phyloP scores from a whole-genome alignment of 1,140 invertebrate genomes.

The Aphidius gifuensis region DNA sequence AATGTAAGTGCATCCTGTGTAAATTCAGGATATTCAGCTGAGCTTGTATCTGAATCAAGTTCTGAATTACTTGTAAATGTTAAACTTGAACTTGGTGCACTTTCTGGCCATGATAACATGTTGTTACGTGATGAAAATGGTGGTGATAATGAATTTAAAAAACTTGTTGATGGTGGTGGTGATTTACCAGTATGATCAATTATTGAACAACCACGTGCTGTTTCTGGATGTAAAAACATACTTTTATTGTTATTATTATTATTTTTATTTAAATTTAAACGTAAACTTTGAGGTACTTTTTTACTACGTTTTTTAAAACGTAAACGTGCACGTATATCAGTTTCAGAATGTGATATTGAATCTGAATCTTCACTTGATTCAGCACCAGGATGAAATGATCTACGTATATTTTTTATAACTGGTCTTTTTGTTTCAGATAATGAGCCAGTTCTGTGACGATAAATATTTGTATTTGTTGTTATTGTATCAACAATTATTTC shows the following conservation, averaged over 20 bases:
- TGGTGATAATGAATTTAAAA: slow-evolving; percentile 50
- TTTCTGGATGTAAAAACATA: slow-evolving; percentile 23
- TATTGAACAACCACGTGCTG: slow-evolving; percentile 34
- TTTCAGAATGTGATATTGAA: slow-evolving; percentile 51
- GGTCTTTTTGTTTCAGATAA: slow-evolving; percentile 46
- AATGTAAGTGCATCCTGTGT: slow-evolving; percentile 48
- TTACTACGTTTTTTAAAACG: slow-evolving; percentile 43
- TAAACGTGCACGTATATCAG: slow-evolving; percentile 46
- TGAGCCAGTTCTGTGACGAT: slow-evolving; percentile 47
- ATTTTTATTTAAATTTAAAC: slow-evolving; percentile 39
- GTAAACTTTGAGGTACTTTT: slow-evolving; percentile 40
- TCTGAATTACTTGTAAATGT: slow-evolving; percentile 54
- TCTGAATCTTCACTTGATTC: slow-evolving; percentile 53
- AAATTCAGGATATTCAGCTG: slow-evolving; percentile 52
- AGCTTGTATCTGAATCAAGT: slow-evolving; percentile 50
- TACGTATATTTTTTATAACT: slow-evolving; percentile 38
- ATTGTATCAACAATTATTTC: slow-evolving; percentile 34
- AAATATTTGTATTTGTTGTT: slow-evolving; percentile 31
- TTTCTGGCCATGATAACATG: slow-evolving; percentile 49
- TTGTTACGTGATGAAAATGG: slow-evolving; percentile 50
- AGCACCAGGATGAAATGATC: slow-evolving; percentile 47
- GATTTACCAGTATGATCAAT: slow-evolving; percentile 48
- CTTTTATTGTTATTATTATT: slow-evolving; percentile 28
- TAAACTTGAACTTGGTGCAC: slow-evolving; percentile 49
- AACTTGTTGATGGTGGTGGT: slow-evolving; percentile 51